Percentiles rank a stretch among this genome's conserved stretches.
These are phyloP conservation scores for Dichetophora obliterata DNA, from an alignment of 2,888 invertebrate species.

Conservation along the genomic window DNA sequence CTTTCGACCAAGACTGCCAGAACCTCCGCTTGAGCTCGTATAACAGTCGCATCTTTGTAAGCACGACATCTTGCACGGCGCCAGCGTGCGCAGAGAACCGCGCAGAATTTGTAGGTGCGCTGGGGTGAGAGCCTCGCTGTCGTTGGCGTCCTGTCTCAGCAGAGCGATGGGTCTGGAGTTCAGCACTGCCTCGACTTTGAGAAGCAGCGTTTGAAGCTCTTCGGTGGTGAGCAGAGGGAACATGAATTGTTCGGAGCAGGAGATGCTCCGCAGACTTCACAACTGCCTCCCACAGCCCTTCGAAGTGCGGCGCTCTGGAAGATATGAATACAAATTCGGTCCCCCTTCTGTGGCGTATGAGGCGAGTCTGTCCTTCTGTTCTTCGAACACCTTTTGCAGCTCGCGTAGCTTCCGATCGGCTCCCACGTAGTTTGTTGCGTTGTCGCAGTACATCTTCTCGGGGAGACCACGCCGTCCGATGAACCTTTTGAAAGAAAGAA, in stretches of 20 bases:
- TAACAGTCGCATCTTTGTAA: background rate
- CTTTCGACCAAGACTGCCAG: constrained; percentile 3
- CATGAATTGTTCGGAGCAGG: constrained; percentile 3
- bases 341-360: too few relatives aligned
- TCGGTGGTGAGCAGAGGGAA: constrained; percentile 38
- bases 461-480: constrained; percentile 22
- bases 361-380: too few relatives aligned
- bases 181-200: constrained; percentile 47
- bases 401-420: constrained; percentile 13
- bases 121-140: constrained; percentile 42
- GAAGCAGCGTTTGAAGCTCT: constrained; percentile 40
- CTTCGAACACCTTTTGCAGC: too few relatives aligned
- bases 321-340: too few relatives aligned
- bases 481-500: background rate
- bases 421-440: constrained; percentile 36
- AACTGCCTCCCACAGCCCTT: constrained; percentile 5
- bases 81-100: too few relatives aligned
- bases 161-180: constrained; percentile 50
- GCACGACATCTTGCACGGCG: background rate
- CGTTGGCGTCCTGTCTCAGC: constrained; percentile 42
- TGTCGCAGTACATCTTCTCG: constrained; percentile 27
- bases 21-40: constrained; percentile 39
- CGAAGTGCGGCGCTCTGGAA: constrained; percentile 29
- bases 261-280: background rate
- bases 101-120: background rate